These are phyloP conservation scores for Agrotis ipsilon DNA, from an alignment of 2,888 invertebrate species.

Conservation along the genomic window DNA sequence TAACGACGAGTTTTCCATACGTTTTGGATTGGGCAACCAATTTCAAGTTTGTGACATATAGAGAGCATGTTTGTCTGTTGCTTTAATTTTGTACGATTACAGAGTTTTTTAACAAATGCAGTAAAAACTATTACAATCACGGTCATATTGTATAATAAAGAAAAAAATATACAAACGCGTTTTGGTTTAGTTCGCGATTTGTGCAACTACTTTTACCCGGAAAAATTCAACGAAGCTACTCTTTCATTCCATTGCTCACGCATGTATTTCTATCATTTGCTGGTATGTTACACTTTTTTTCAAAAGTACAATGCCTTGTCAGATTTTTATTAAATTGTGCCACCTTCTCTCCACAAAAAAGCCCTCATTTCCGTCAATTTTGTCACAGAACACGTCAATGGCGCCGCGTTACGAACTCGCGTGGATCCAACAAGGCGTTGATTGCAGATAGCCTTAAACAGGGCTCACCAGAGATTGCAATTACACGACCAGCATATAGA, in stretches of 20 bases:
- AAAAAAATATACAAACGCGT: background rate
- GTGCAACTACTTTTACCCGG: background rate
- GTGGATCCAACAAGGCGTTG: slow-evolving; percentile 36
- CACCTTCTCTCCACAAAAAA: slow-evolving; percentile 30
- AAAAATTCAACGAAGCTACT: background rate
- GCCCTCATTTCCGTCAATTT: slow-evolving; percentile 46
- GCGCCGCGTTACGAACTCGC: slow-evolving; percentile 29
- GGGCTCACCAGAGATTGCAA: slow-evolving; percentile 20
- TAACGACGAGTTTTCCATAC: no score
- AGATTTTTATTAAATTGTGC: slow-evolving; percentile 3
- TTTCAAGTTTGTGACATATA: no score
- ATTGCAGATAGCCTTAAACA: slow-evolving; percentile 45
- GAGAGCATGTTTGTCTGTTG: no score
- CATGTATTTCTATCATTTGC: background rate
- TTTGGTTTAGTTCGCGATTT: background rate
- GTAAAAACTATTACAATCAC: no score
- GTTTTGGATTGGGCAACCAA: no score
- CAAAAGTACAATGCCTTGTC: background rate
- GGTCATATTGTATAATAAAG: background rate
- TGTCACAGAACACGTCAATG: slow-evolving; percentile 38
- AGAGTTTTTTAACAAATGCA: no score
- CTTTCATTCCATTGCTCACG: no score
- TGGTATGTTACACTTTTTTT: background rate
- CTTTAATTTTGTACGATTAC: no score
- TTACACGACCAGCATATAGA: slow-evolving; percentile 39